A percentile compares a stretch with the other conserved stretches of the same genome.
Evolutionary conservation across 2,113 vertebrate genomes (phyloP).

Genomic region (Sylvilagus bachmani): DNA sequence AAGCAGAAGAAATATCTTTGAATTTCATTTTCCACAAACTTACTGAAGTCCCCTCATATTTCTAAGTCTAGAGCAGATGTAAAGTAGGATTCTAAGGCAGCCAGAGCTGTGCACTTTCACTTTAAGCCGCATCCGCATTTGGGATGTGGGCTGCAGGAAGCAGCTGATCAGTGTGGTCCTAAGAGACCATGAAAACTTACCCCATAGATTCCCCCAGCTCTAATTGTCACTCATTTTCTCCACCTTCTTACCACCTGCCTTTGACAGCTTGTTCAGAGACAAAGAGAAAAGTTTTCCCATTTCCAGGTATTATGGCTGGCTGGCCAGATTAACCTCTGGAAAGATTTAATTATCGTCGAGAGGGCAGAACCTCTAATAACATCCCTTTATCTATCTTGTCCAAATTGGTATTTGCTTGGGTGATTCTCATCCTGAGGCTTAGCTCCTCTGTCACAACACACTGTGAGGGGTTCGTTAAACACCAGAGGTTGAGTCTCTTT

Average conservation of each 20-base stretch:
- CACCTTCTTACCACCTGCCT: conserved; percentile 50
- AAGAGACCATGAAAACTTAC: background rate
- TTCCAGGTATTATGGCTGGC: background rate
- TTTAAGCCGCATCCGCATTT: background rate
- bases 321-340: conserved; percentile 59
- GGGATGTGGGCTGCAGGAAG: background rate
- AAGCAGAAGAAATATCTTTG: no score
- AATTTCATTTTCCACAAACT: no score
- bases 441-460: background rate
- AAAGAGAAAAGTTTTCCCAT: conserved; percentile 49
- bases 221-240: conserved; percentile 58
- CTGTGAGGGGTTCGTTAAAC: background rate
- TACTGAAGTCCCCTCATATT: background rate
- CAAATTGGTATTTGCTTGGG: conserved; percentile 60
- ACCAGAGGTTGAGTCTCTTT: conserved; percentile 52
- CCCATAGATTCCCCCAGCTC: conserved; percentile 9
- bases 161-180: background rate
- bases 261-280: conserved; percentile 28
- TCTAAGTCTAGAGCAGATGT: background rate
- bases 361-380: conserved; percentile 47
- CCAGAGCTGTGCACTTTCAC: background rate
- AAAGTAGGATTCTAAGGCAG: background rate
- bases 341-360: conserved; percentile 65
- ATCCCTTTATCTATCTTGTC: conserved; percentile 55
- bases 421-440: conserved; percentile 36